Base-by-base conservation (phyloP, 2,797 vertebrate species). In the Xyrichtys novacula region DNA sequence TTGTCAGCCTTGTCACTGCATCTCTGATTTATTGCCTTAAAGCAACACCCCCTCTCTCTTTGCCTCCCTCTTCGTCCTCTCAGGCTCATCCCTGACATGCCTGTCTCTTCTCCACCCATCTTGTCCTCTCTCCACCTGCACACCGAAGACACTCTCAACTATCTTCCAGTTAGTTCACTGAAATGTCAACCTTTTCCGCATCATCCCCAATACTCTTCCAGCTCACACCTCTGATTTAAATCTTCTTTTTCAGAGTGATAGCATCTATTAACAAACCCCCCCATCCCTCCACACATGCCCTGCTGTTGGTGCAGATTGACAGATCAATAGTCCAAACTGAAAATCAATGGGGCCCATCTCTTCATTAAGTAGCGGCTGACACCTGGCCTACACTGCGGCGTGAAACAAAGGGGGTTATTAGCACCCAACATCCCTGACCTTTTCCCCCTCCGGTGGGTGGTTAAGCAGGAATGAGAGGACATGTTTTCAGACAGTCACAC, bases 301-400 rank as follows among this genome's bases (percentile, higher is more conserved):
- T 46, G 52, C 36, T 22, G 6, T 57, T 39, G 52, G 53, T 55
- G 55, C 64, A 74, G 81, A 83, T 67, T 79, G 80, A 81, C 62
- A 31, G 84, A 91, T 89, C 88, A 56, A 89, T 88, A 56, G 67
- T 61, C 63, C 83, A 89, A 91, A 91, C 78, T 80, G 78, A 85
- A 89, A 91, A 88, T 90, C 85, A 3, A 90, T 89, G 53, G 38
- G 48, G 26, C 49, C 54, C 66, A 57, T 69, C 75, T 79, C 83
- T 89, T 90, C 80, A 87, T 88, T 90, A 87, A 80, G 77, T 38
- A 64, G 59, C 3, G 4, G 69, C 60, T 75, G 80, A 87, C 85
- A 84, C 68, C 16, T 44, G 79, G 67, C 53, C 71, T 34, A 42
- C 59, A 25, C 58, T 15, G 56, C 14, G 6, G 40, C 44, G 29